A percentile compares a stretch with the other conserved stretches of the same genome.
phyloP scores from a whole-genome alignment of 2,797 vertebrate species.

The Pelobates cultripes region DNA sequence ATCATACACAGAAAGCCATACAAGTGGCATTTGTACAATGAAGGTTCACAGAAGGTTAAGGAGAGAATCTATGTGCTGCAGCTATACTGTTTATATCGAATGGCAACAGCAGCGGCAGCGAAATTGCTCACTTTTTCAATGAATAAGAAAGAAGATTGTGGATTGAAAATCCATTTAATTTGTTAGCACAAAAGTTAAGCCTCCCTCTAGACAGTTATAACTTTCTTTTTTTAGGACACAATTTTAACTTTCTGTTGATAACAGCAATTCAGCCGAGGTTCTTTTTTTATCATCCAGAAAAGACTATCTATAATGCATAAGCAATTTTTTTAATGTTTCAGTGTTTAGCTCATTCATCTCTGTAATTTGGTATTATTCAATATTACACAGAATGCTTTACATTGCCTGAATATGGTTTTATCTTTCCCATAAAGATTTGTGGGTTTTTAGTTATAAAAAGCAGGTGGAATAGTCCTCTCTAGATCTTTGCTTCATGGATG shows the following conservation, averaged over 20 bases:
- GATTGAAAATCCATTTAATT: constrained; percentile 58
- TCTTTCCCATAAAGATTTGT: constrained; percentile 22
- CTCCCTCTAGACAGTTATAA: constrained; percentile 53
- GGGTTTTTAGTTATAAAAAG: constrained; percentile 9
- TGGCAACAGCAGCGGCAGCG: constrained; percentile 47
- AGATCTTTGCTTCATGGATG: too few species aligned
- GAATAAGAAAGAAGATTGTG: constrained; percentile 58
- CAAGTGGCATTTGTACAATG: constrained; percentile 53
- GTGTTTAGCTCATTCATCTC: not conserved
- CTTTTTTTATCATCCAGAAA: constrained; percentile 4
- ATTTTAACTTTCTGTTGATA: constrained; percentile 52
- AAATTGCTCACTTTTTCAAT: constrained; percentile 57
- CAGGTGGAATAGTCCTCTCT: not conserved
- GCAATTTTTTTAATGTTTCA: not conserved
- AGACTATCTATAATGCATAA: not conserved
- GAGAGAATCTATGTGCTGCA: constrained; percentile 51
- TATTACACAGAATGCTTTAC: constrained; percentile 16
- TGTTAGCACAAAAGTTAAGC: constrained; percentile 56
- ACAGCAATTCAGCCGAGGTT: constrained; percentile 29
- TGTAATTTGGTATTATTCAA: constrained; percentile 31
- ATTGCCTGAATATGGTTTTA: constrained; percentile 24
- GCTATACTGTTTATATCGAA: constrained; percentile 54
- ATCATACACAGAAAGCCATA: constrained; percentile 48
- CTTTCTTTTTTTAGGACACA: constrained; percentile 44
- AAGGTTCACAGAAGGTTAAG: constrained; percentile 54